Evolutionary conservation across 1,140 invertebrate genomes (phyloP), one percentile per base, ranked within the genome.

Genomic region (Arion vulgaris): DNA sequence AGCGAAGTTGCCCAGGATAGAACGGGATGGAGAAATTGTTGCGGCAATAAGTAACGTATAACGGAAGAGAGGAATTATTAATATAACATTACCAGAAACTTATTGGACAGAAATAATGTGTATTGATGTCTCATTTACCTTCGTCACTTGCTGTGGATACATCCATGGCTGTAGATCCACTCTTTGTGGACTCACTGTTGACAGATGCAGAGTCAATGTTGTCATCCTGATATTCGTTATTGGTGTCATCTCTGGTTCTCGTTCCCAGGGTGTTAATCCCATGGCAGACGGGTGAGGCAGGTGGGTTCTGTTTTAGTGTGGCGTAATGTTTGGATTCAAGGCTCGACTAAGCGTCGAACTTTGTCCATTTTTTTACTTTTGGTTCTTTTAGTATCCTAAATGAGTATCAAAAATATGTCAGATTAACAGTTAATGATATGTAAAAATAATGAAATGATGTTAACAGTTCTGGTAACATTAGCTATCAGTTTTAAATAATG

Each of bases 291-390:
- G 80, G 28, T 81, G 80, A 15, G 80, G 80, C 34, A 81, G 36
- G 15, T 49, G 1, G 80, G 80, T 23, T 73, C 71, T 34, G 68
- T 5, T 69, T 57, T 72, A 13, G 69, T n/a, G 7, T 73, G 80
- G 0, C 82, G 82, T 82, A 85, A 38, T 82, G 78, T 38, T 85
- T 85, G 5, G 84, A 28, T 85, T 82, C 2, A 85, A 34, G 0
- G 72, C 81, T 62, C 57, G 41, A 72, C 81, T 82, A 1, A 85
- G 32, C 84, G 73, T 28, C 78, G 71, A 4, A 85, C 77, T 57
- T 62, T 72, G 45, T 85, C 84, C 28, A 80, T 75, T 32, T 39
- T 66, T 41, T 41, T 23, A 23, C 36, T 81, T 45, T 45, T 79
- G 75, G 51, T 73, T 17, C 32, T 68, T 41, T 49, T 82, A 80